Evolutionary conservation across 2,113 vertebrate genomes (phyloP), one percentile per base, ranked within the genome.

Genomic region (Marmota monax): DNA sequence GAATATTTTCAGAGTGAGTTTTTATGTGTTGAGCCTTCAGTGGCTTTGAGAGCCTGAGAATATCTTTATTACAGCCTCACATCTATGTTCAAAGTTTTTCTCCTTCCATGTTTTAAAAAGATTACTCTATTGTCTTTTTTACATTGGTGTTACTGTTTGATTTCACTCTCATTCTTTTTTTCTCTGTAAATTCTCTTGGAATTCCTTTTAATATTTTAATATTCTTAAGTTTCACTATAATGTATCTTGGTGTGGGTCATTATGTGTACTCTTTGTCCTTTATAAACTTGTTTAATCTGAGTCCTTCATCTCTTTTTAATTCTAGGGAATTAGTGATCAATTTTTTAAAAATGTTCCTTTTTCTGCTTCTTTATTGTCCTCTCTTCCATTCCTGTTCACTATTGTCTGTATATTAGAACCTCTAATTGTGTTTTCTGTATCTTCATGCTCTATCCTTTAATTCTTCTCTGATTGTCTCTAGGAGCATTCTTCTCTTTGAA

Each of bases 41-140:
- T 78, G 80, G 9, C 77, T 90, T 82, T 79, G 45, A 17, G 23
- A 53, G 39, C 45, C 45, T 73, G 14, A 37, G 12, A 72, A 42
- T 7, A 37, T 76, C 37, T 88, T 80, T 63, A 25, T 53, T 92
- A 13, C n/a, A 29, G 2, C 7, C 20, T n/a, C 25, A 32, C 2
- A 3, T 90, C 11, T 88, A 1, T 14, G 11, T 76, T 94, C 56
- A 84, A 39, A 88, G 42, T 91, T 80, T 17, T 90, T 86, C 92
- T 51, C 80, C 72, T 84, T 97, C 13, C 34, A 13, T 70, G 18
- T 9, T 58, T 96, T 94, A 51, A 89, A 85, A 80, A 83, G 93
- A n/a, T 22, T 42, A 29, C 8, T 91, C 23, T 16, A 13, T 53
- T 76, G 39, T 69, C 29, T 88, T 88, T 90, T 96, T 83, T 78